Evolutionary conservation across 2,888 invertebrate genomes (phyloP).

Genomic region (Pyralis farinalis): DNA sequence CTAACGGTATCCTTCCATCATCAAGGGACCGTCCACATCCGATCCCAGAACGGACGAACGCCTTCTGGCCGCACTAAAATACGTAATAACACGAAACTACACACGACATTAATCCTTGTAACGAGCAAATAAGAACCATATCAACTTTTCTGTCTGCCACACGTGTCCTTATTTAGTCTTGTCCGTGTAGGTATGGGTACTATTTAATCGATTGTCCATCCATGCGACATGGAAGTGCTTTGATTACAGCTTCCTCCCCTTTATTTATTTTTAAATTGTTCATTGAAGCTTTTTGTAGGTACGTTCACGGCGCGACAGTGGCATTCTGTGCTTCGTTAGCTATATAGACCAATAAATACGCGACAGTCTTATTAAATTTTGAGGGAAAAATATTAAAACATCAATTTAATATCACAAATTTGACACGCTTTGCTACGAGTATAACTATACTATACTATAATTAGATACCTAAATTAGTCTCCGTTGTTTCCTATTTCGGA

Average conservation of each 20-base stretch:
- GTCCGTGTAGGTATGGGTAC: constrained; percentile 32
- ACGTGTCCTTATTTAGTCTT: constrained; percentile 25
- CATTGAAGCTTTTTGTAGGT: constrained; percentile 39
- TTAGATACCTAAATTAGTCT: too few relatives aligned
- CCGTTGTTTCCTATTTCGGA: too few relatives aligned
- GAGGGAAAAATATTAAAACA: too few relatives aligned
- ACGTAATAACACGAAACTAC: constrained; percentile 13
- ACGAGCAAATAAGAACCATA: constrained; percentile 5
- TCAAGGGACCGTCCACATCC: constrained; percentile 23
- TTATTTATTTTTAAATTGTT: constrained; percentile 66
- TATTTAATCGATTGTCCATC: constrained; percentile 69
- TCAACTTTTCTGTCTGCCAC: constrained; percentile 10
- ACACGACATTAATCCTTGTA: constrained; percentile 23
- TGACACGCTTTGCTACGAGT: too few relatives aligned
- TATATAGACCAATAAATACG: constrained; percentile 38
- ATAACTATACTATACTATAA: too few relatives aligned
- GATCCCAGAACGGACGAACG: constrained; percentile 24
- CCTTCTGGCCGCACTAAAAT: constrained; percentile 25
- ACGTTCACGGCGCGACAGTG: constrained; percentile 12
- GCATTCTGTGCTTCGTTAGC: constrained; percentile 35
- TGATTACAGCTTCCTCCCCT: constrained; percentile 71
- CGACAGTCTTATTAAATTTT: constrained; percentile 11
- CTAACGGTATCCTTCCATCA: constrained; percentile 19
- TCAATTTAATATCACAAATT: too few relatives aligned
- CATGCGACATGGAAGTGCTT: constrained; percentile 62